Evolutionary conservation across 1,140 invertebrate genomes (phyloP), one percentile per base, ranked within the genome.

Genomic region (Coenobita brevimanus): DNA sequence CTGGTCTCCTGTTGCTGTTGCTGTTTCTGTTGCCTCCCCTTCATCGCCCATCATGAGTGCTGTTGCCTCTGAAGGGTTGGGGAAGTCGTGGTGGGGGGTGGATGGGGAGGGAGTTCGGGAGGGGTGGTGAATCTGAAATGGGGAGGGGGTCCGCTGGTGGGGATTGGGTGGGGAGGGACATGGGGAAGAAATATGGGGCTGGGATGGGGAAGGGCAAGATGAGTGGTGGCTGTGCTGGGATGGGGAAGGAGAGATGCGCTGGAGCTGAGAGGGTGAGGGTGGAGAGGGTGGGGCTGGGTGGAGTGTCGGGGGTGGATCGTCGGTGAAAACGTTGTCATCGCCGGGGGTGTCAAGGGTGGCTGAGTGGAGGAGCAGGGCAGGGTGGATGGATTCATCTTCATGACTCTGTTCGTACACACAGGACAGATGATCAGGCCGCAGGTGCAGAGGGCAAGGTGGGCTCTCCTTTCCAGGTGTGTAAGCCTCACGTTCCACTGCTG

Each of bases 341-440:
- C 60, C 57, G 4, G 73, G 67, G 8, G 81, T 83, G 15, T 76
- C 84, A 1, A 87, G 36, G 17, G 75, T 54, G 24, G 54, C 67
- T 38, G 83, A 64, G 69, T 71, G 71, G 2, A 90, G 78, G 8
- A 90, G 64, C 2, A 87, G 82, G 17, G 76, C 60, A 54, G 57
- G 89, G 41, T 67, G 80, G 36, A 60, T 67, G 50, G 13, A 60
- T 30, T 84, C 81, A 75, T 90, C 89, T 75, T 90, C 89, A 54
- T 89, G 83, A 60, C 89, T 90, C 85, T 90, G 89, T 57, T 90
- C 89, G 76, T 90, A 90, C 50, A 90, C 89, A 54, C 89, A 90
- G 0, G 89, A 90, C 38, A 90, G 73, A 24, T 90, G 80, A 41
- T 90, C 89, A 36, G 81, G 81, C 17, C 89, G 82, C 67, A 81